Evolutionary conservation across 2,797 vertebrate species (phyloP), one percentile per base, ranked within the genome.

Genomic region (Typhlichthys subterraneus): DNA sequence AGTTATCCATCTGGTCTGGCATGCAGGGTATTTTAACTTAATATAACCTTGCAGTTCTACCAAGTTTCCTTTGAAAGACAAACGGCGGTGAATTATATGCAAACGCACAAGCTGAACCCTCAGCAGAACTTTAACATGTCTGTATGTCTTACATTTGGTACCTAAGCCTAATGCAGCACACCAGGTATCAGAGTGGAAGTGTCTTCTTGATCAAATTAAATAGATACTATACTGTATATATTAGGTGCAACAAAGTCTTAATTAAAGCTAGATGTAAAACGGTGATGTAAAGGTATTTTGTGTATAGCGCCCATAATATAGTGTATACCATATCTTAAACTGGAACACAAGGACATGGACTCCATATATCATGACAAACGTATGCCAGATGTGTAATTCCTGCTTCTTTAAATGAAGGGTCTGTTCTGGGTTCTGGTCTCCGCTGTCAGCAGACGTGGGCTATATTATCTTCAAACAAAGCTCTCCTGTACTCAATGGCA

Each of bases 1-100:
- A 51, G 49, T 10, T 23, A n/a, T 66, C 1, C 23, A 4, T 29
- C 13, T 0, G 42, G 8, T 56, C 10, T 7, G 57, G 49, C 45
- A 59, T 48, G 69, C 45, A 64, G 14, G 54, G 38, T 31, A 45
- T 13, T 65, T 29, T 29, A 29, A 29, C 4, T 29, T 29, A 29
- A 29, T 29, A 29, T 3, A 33, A 7, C 3, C 64, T 15, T 53
- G 17, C 60, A 29, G 1, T 12, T n/a, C 2, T 29, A 42, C 55
- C 49, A 7, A 50, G 14, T 4, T 15, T 15, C 13, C 12, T 50
- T 48, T 48, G 12, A 3, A 48, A 12, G 2, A 48, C 9, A 48
- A 12, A n/a, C 2, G 7, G 38, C 1, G 9, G 8, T 42, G 38
- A 42, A 42, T 42, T 42, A 42, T 42, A 42, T 42, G 9, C 38